phyloP scores from a whole-genome alignment of 2,888 invertebrate genomes.

The Drosophila sordidapex region DNA sequence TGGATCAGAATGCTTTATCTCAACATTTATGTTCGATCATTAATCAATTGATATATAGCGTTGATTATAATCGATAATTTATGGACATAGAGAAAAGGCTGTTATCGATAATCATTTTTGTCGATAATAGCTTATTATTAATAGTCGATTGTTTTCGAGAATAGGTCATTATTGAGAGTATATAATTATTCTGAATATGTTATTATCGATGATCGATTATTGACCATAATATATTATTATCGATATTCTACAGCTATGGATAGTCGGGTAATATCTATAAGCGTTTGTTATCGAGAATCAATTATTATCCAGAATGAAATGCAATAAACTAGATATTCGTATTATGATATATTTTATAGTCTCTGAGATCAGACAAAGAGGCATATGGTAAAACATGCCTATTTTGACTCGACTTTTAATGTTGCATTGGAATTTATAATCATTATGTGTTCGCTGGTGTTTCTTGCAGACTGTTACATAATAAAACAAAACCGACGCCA shows the following conservation, averaged over 20 bases:
- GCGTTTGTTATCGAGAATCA: background rate
- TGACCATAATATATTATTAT: background rate
- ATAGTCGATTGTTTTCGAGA: background rate
- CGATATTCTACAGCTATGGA: background rate
- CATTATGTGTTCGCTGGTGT: background rate
- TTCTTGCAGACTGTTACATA: background rate
- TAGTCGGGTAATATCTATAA: background rate
- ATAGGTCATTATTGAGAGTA: background rate
- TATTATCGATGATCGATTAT: background rate
- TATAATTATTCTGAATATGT: background rate
- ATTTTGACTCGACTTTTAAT: background rate
- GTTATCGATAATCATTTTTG: background rate
- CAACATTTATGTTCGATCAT: background rate
- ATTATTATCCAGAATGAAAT: background rate
- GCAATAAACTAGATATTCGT: background rate
- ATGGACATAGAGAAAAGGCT: rapidly evolving
- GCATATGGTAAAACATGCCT: background rate
- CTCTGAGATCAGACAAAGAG: background rate
- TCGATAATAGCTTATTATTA: background rate
- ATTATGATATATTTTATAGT: background rate
- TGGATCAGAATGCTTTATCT: background rate
- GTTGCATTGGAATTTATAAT: background rate
- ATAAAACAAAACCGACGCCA: constrained; percentile 19
- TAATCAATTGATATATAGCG: background rate
- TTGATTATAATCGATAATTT: background rate